Evolutionary conservation across 2,797 vertebrate species (phyloP), one percentile per base, ranked within the genome.

Genomic region (Limnodromus scolopaceus): DNA sequence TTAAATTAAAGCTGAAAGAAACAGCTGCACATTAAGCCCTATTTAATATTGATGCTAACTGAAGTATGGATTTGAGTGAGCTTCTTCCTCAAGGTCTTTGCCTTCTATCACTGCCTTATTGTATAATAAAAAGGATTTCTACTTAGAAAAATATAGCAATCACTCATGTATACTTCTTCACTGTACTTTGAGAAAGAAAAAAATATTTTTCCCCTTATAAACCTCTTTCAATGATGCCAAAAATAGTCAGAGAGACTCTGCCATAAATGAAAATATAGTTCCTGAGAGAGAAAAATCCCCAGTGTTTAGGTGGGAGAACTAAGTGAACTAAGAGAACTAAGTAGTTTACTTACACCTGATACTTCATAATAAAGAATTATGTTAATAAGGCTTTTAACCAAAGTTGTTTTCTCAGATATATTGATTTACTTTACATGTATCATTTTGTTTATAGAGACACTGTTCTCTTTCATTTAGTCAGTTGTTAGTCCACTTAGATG

Each of bases 1-100:
- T 96, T 89, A 97, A 96, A 97, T 97, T 92, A 82, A 97, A 96
- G 53, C 95, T 96, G 97, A 97, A 97, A 96, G 96, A 96, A 97
- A 96, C 97, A 97, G 95, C 96, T 97, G 95, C 95, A 95, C 89
- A 77, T 92, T 96, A 96, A 92, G 84, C 63, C 92, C 77, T 91
- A 65, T 96, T 96, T 96, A 97, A 96, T 96, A 94, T 77, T 94
- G 89, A 94, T 96, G 94, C 23, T 92, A 96, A 94, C 84, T 88
- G 96, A 96, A 95, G 95, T 96, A 94, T 87, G 85, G 84, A 89
- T 97, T 94, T 92, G 65, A 92, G 75, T 63, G 69, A 91, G 63
- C 80, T 84, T 76, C 48, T 89, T 96, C 84, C 74, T 90, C 65
- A 74, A 97, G 90, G 87, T 95, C 92, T 55, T 90, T 96, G 84